Base-by-base conservation (phyloP, 2,113 vertebrate species). In the Kobus ellipsiprymnus region DNA sequence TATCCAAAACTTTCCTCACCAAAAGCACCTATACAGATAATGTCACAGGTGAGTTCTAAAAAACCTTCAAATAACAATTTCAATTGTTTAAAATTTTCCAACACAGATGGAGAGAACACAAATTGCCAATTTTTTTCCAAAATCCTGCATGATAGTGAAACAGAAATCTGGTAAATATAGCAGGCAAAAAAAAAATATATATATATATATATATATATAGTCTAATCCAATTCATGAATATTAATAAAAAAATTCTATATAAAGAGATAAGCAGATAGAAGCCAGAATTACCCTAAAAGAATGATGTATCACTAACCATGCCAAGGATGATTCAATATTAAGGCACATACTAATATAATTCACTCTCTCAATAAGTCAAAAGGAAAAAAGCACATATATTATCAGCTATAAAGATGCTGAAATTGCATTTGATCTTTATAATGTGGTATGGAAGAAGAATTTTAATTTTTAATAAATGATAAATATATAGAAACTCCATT, bases 231-330 rank as follows among this genome's bases (percentile, higher is more conserved):
- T 77, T 93, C 48, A 93, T 95, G 54, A 96, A 95, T 88, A 97
- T 91, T 94, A 97, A 93, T 67, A 1, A n/a, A 85, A 94, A 93
- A 78, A 48, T 48, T 40, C 21, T 77, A 85, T 74, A 64, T 82
- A 82, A 92, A 95, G 74, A 88, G 64, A 54, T 60, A 95, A 62
- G 77, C 44, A 93, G 93, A 97, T 14, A 95, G 77, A 93, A 97
- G 71, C 59, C 89, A 89, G 30, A 91, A 93, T 88, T 59, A 85
- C 54, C 29, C 40, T 52, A 55, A 87, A 87, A 94, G n/a, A 80
- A 91, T 82, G 44, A 77, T 13, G 5, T 67, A 46, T 94, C 71
- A 78, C 30, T 80, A 64, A 92, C 48, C 30, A 82, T 52, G 40
- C 78, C 84, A 95, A 95, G 64, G 21, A 85, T 57, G 62, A 95